A percentile compares a stretch with the other conserved stretches of the same genome.
Evolutionary conservation across 2,113 vertebrate species (phyloP).

Genomic region (Hydrolagus affinis): DNA sequence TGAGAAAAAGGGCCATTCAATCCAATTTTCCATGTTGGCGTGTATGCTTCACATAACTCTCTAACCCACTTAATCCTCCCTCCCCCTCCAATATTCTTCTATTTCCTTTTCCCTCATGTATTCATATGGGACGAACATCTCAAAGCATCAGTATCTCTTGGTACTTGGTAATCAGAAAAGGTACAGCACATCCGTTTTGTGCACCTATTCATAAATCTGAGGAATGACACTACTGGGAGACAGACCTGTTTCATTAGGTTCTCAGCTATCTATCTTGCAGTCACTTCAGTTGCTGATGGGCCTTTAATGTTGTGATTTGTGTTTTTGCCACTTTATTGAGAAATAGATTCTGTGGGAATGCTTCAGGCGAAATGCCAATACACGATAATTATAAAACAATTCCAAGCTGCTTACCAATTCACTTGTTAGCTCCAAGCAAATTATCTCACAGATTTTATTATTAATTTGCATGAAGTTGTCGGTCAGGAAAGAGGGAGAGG

Average conservation of each 20-base stretch:
- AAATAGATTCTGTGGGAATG: not conserved
- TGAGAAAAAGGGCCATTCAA: too few relatives aligned
- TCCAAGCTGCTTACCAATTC: not conserved
- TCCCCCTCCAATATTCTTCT: too few relatives aligned
- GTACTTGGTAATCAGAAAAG: not conserved
- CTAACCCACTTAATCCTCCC: too few relatives aligned
- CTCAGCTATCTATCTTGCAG: not conserved
- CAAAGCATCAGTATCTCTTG: not conserved
- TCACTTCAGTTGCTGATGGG: not conserved
- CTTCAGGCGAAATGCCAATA: not conserved
- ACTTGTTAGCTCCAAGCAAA: not conserved
- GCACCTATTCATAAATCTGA: not conserved
- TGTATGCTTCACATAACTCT: too few relatives aligned
- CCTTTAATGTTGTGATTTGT: constrained; percentile 11
- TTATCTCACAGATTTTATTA: not conserved
- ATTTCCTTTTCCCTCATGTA: too few relatives aligned
- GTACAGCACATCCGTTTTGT: not conserved
- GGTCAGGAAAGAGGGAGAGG: not conserved
- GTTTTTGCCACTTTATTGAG: not conserved
- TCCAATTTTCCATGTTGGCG: too few relatives aligned
- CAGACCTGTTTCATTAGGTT: not conserved
- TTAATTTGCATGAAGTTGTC: not conserved
- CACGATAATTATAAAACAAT: not conserved
- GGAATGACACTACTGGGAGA: not conserved
- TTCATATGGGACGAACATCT: too few relatives aligned